Evolutionary conservation across 1,140 invertebrate species (phyloP), one percentile per base, ranked within the genome.

Genomic region (Tetranychus cinnabarinus): DNA sequence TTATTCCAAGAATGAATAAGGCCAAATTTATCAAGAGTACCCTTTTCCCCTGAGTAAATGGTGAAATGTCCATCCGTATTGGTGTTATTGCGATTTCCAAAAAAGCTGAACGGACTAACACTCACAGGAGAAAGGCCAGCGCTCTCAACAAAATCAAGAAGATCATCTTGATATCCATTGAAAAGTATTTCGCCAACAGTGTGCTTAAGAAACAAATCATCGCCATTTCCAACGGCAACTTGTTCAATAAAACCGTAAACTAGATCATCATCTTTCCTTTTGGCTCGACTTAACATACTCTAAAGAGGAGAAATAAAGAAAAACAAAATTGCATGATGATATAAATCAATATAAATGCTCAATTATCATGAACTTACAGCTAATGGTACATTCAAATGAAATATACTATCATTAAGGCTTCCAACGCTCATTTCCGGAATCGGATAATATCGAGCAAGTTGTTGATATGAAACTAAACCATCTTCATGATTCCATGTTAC

Each of bases 351-450:
- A n/a, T 10, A 15, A 50, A 10, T 50, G 13, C 4, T 5, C 13
- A 50, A 42, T 10, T 6, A 6, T 42, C 39, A 42, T 35, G 23
- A 23, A 66, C 65, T 66, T 61, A 68, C 68, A 54, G 73, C 62
- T 52, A 73, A 65, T 2, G 72, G 71, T 36, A 74, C 62, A 66
- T 74, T 76, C 15, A 73, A 57, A 36, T 72, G 72, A 23, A 67
- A 67, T 55, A 76, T 70, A n/a, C 59, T 66, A 56, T 75, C 73
- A 62, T 70, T 66, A 33, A 73, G 66, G 13, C 61, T 61, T 37
- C 72, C 70, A 50, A 59, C 60, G 15, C 63, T 67, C 46, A 46
- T 15, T 36, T 67, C 61, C 6, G 56, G 60, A 62, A 56, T 69
- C 69, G 59, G 69, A 46, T 63, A 48, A 63, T 66, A 70, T 15